Evolutionary conservation across 2,888 invertebrate genomes (phyloP).

Genomic region (Falcaria lacertinaria): DNA sequence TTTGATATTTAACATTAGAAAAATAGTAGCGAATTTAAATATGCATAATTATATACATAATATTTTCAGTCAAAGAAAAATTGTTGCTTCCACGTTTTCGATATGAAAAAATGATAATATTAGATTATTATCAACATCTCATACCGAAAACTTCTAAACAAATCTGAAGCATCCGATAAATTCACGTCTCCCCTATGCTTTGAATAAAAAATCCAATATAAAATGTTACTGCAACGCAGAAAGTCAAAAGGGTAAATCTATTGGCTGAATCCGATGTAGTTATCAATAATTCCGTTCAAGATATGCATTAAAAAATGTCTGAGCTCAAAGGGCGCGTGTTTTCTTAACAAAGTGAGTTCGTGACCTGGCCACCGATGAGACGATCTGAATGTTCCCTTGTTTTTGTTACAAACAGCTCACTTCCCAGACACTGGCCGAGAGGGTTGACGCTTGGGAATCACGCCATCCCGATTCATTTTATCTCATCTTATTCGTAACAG

Average conservation of each 20-base stretch:
- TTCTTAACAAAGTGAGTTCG: conserved; percentile 75
- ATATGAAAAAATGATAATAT: too few species aligned
- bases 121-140: too few species aligned
- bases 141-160: background rate
- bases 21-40: too few species aligned
- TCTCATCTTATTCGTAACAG: conserved; percentile 1
- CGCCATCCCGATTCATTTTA: conserved; percentile 22
- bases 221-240: conserved; percentile 21
- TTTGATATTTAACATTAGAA: too few species aligned
- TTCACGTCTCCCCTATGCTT: background rate
- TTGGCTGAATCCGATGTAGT: conserved; percentile 37
- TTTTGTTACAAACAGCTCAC: conserved; percentile 70
- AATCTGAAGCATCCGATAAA: background rate
- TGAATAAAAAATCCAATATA: conserved; percentile 19
- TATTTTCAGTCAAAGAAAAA: too few species aligned
- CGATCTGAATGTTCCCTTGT: conserved; percentile 62
- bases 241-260: conserved; percentile 48
- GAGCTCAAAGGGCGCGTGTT: conserved; percentile 70
- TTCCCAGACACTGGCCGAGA: conserved; percentile 55
- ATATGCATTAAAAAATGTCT: conserved; percentile 75
- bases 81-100: too few species aligned
- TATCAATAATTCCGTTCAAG: conserved; percentile 71
- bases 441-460: conserved; percentile 37
- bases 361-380: conserved; percentile 64
- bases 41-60: too few species aligned